These are phyloP conservation scores for Triplophysa tibetana DNA, from an alignment of 2,113 vertebrate genomes.

Conservation along the genomic window DNA sequence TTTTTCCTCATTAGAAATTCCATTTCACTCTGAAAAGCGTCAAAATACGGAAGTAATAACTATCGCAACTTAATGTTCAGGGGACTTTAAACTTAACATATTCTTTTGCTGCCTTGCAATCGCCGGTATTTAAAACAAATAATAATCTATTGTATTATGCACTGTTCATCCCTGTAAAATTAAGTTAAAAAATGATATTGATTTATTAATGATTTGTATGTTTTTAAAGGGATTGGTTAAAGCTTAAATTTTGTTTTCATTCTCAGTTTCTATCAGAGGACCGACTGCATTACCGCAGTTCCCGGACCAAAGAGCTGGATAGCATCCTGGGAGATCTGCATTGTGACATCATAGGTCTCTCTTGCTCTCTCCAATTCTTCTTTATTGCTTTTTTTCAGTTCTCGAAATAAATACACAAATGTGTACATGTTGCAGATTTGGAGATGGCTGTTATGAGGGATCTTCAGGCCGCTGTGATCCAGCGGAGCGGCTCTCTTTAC, in stretches of 20 bases:
- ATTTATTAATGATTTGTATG: too few species aligned
- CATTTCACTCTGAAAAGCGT: too few species aligned
- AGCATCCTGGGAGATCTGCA: conserved; percentile 88
- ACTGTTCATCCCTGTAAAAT: too few species aligned
- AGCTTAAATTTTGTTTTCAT: conserved; percentile 28
- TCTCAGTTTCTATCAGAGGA: conserved; percentile 88
- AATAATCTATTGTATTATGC: too few species aligned
- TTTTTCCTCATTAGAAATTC: too few species aligned
- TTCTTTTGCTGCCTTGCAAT: too few species aligned
- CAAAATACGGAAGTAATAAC: too few species aligned
- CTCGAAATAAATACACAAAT: not conserved
- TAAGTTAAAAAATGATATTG: too few species aligned
- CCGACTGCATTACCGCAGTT: conserved; percentile 89
- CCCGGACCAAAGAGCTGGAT: conserved; percentile 89
- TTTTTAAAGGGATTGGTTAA: not conserved
- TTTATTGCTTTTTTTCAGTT: not conserved
- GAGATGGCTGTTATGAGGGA: conserved; percentile 90
- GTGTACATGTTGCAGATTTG: conserved; percentile 75
- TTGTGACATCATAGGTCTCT: conserved; percentile 85
- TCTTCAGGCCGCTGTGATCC: conserved; percentile 83
- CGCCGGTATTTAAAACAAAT: too few species aligned
- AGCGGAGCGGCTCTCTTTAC: conserved; percentile 79
- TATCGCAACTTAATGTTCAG: too few species aligned
- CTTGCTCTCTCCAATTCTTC: not conserved
- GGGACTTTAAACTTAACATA: too few species aligned